Evolutionary conservation across 2,113 vertebrate species (phyloP).

Genomic region (Dasyornis broadbenti): DNA sequence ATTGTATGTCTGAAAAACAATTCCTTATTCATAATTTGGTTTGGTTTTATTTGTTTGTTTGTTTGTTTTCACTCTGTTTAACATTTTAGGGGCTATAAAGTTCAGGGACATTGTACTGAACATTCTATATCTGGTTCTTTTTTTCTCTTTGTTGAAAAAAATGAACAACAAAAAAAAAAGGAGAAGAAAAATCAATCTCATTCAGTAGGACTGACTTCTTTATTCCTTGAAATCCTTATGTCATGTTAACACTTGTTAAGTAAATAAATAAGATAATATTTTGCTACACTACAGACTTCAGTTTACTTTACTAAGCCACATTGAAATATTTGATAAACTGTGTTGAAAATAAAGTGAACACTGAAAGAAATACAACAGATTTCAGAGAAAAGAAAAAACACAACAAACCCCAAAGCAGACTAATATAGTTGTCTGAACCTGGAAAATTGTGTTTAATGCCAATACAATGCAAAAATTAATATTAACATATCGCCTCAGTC

Average conservation of each 20-base stretch:
- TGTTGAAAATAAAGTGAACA: neutral
- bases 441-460: neutral
- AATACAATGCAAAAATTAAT: neutral
- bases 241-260: neutral
- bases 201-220: neutral
- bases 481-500: neutral
- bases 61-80: neutral
- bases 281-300: neutral
- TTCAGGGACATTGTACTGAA: neutral
- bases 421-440: neutral
- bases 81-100: neutral
- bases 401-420: neutral
- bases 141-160: neutral
- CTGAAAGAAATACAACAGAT: neutral
- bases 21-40: neutral
- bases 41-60: neutral
- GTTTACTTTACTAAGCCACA: neutral
- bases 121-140: rapidly evolving
- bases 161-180: neutral
- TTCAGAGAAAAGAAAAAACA: neutral
- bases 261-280: neutral
- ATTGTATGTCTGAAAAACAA: neutral
- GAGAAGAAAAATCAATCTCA: neutral
- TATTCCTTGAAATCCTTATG: neutral
- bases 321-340: neutral